Base-by-base conservation (phyloP, 2,797 vertebrate genomes). In the Squalus acanthias region DNA sequence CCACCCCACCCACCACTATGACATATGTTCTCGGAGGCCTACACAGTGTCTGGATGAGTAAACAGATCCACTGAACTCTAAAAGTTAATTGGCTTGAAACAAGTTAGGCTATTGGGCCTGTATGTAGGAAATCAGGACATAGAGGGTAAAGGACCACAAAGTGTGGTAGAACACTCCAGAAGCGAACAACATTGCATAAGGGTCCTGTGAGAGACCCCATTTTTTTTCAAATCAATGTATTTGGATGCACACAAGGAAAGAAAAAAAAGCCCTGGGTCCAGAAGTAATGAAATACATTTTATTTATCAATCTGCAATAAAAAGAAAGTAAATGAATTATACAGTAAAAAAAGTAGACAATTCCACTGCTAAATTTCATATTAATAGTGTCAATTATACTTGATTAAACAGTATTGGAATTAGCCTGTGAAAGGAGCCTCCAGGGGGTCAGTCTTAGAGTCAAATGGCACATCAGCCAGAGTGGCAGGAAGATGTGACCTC, bases 301-400 rank as follows among this genome's bases (percentile, higher is more conserved):
- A 93, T 69, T 93, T 69, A 93, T 69, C 65, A 67, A 93, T 39
- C n/a, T 46, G 91, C 39, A 67, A 93, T 93, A 69, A 69, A 69
- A 46, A 9, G 53, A 22, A 69, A 93, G 91, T 69, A 93, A 39
- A 93, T 93, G n/a, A 46, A 46, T 46, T 39, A 93, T 69, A 93
- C 91, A 93, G n/a, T 69, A 29, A 33, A 20, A 63, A 92, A 93
- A 46, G 13, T 46, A 82, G 15, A 79, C 29, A 92, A 65, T 29
- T 92, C 57, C 89, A 63, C 29, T 89, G 22, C 87, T 89, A 89
- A 57, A 10, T 88, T 57, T 88, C 50, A 88, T 53, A 9, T 88
- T 53, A 88, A 88, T 57, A 53, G 50, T 88, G 22, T 50, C 85
- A 33, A 92, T 9, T n/a, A 24, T 91, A 63, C 13, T 67, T 46